Conservation (phyloP, 1,140 invertebrate species). For the Parasteatoda tepidariorum region DNA sequence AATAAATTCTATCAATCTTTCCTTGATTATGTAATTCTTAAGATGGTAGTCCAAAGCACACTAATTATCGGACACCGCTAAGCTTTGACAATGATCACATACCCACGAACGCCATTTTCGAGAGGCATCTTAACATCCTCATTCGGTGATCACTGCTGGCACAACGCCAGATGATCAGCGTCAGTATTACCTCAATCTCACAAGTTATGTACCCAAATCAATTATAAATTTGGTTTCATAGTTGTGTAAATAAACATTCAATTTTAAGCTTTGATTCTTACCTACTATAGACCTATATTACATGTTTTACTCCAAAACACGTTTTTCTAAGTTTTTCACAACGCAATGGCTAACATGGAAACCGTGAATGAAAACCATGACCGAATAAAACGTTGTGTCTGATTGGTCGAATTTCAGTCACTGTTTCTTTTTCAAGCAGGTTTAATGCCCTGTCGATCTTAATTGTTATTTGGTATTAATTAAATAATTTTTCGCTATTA, state of each 20-base stretch:
- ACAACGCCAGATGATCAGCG: slow-evolving; percentile 57
- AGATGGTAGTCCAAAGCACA: not conserved
- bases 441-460: slow-evolving; percentile 44
- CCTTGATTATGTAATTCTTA: too few relatives aligned
- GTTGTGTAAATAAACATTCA: too few relatives aligned
- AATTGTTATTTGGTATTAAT: too few relatives aligned
- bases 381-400: slow-evolving; percentile 57
- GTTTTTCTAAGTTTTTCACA: slow-evolving; percentile 48
- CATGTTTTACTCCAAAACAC: slow-evolving; percentile 51
- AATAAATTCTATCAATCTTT: too few relatives aligned
- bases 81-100: slow-evolving; percentile 53
- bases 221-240: too few relatives aligned
- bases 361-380: slow-evolving; percentile 61
- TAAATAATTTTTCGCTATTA: too few relatives aligned
- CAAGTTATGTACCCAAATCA: too few relatives aligned
- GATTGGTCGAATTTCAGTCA: slow-evolving; percentile 60
- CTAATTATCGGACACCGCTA: slow-evolving; percentile 49
- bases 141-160: slow-evolving; percentile 56
- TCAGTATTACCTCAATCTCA: slow-evolving; percentile 52
- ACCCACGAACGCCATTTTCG: slow-evolving; percentile 58
- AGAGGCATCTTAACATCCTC: slow-evolving; percentile 58
- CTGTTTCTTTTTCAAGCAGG: slow-evolving; percentile 51
- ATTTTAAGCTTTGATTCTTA: slow-evolving; percentile 44
- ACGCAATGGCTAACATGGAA: slow-evolving; percentile 57
- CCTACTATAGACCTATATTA: slow-evolving; percentile 29